A percentile compares a stretch with the other conserved stretches of the same genome.
Conservation (phyloP, 2,888 invertebrate genomes). For the Apamea crenata region DNA sequence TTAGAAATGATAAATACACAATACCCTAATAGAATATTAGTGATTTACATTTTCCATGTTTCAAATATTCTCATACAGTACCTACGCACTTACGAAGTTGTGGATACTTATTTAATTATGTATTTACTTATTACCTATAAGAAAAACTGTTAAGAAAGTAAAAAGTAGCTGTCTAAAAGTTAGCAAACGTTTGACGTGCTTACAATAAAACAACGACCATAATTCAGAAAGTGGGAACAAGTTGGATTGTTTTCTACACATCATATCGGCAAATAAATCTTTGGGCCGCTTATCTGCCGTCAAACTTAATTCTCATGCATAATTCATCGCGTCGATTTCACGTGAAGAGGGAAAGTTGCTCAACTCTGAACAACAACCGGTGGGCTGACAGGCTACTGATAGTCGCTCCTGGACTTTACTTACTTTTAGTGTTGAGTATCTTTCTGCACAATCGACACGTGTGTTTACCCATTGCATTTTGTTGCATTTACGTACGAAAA, state of each 20-base stretch:
- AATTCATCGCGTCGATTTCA: constrained; percentile 87
- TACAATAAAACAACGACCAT: constrained; percentile 88
- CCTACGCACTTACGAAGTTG: neutral
- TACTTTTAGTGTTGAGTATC: constrained; percentile 33
- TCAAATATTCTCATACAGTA: neutral
- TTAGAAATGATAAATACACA: constrained; percentile 69
- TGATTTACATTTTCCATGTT: constrained; percentile 32
- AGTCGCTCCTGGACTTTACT: constrained; percentile 56
- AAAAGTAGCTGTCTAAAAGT: constrained; percentile 72
- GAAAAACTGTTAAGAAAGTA: constrained; percentile 60
- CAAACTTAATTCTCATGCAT: constrained; percentile 90
- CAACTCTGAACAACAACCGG: constrained; percentile 73
- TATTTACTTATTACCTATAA: constrained; percentile 12
- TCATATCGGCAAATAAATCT: constrained; percentile 90
- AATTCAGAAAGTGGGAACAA: constrained; percentile 88
- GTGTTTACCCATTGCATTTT: constrained; percentile 32
- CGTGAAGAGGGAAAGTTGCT: constrained; percentile 83
- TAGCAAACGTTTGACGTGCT: constrained; percentile 81
- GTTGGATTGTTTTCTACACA: constrained; percentile 90
- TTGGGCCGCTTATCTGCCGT: constrained; percentile 88
- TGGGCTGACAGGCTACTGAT: constrained; percentile 76
- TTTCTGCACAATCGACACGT: constrained; percentile 33
- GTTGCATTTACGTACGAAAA: constrained; percentile 1
- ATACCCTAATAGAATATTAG: constrained; percentile 57
- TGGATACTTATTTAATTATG: constrained; percentile 35